phyloP scores from a whole-genome alignment of 2,797 vertebrate genomes.

The Galago senegalensis region DNA sequence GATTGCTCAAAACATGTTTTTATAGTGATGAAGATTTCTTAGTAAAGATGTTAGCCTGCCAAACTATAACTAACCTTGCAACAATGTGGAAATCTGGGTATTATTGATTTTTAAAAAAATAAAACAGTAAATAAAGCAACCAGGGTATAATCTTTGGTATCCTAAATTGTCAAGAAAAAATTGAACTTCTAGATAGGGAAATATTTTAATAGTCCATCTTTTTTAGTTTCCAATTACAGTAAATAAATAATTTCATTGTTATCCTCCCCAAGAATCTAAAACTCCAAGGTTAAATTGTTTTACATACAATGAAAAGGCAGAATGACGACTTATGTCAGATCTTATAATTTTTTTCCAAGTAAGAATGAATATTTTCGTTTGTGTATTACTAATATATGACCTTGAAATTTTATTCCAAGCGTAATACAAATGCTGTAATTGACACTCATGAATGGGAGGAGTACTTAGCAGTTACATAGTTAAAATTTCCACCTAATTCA shows the following conservation, averaged over 20 bases:
- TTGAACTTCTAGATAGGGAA: constrained; percentile 4
- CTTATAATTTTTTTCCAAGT: not conserved
- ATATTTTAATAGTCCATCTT: not conserved
- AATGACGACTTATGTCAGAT: not conserved
- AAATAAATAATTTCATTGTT: not conserved
- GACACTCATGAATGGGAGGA: not conserved
- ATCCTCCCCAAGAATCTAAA: not conserved
- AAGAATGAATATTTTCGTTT: not conserved
- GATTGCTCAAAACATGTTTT: not conserved
- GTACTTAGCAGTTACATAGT: not conserved
- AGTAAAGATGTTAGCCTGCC: not conserved
- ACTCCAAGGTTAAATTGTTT: not conserved
- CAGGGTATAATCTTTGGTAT: not conserved
- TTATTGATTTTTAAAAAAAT: not conserved
- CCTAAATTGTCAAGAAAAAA: constrained; percentile 2
- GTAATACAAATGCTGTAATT: not conserved
- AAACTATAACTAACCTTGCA: not conserved
- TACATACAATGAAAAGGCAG: not conserved
- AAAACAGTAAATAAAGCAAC: not conserved
- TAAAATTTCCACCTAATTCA: not conserved
- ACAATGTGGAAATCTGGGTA: not conserved
- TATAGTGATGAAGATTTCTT: not conserved
- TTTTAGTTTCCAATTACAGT: not conserved
- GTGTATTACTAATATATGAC: not conserved
- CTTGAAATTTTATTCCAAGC: not conserved